Base-by-base conservation (phyloP, 2,113 vertebrate species). In the Astur gentilis region DNA sequence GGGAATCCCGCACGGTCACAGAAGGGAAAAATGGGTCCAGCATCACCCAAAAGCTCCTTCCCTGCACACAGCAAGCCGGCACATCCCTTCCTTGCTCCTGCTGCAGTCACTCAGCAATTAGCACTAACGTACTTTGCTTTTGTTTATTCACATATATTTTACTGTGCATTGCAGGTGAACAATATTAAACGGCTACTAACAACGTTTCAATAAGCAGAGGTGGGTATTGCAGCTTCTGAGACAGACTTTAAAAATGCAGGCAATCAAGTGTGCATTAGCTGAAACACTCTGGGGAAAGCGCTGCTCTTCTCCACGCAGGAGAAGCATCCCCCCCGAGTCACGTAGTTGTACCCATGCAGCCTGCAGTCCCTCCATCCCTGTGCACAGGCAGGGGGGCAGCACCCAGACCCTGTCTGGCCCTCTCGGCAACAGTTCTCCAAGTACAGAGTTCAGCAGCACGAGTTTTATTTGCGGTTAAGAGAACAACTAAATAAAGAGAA, bases 131-230 rank as follows among this genome's bases (percentile, higher is more conserved):
- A 44, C 91, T 83, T 90, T 57, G 72, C 72, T 83, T 92, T 76
- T 96, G 92, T 96, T 96, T 96, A 83, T 92, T 81, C 16, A 27
- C 61, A 83, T 7, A 75, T 64, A 4, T 80, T 97, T 93, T 38
- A 12, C 79, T 23, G 47, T 79, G 55, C 54, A 4, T 67, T 64
- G 78, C 94, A 94, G 93, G 83, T 88, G 97, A 97, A 76, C 78
- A 75, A 60, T 60, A 92, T 95, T 92, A 95, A 96, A 96, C 21
- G 42, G 61, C 70, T 97, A 64, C 95, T 96, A 97, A 97, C 73
- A 91, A 91, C 71, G 72, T 64, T 89, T 93, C 94, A 71, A 88
- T 84, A 96, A 96, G 96, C 89, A 86, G 91, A 94, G 83, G 95
- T 79, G 93, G 95, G 92, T 76, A 91, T 72, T 91, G 47, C 64